Conservation (phyloP, 37 sponge, comb jelly and placozoan genomes). For the Axinella damicornis region DNA sequence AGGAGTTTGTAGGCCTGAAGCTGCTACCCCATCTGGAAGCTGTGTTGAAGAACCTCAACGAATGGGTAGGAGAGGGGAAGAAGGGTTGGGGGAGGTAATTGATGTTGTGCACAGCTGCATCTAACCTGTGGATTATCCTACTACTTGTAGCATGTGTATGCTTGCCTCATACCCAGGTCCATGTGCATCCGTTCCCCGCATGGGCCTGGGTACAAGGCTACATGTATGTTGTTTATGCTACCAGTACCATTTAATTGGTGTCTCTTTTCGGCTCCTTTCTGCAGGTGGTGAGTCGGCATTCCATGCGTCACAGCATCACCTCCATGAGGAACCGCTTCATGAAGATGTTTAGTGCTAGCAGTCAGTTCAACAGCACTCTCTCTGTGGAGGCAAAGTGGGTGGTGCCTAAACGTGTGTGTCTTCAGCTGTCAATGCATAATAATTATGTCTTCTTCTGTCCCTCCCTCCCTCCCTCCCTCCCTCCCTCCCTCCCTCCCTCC, state of each 20-base stretch:
- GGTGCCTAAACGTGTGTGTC: background rate
- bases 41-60: conserved; percentile 66
- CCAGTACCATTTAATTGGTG: too few relatives aligned
- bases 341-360: conserved; percentile 19
- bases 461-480: conserved; percentile 36
- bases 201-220: too few relatives aligned
- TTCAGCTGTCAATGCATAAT: too few relatives aligned
- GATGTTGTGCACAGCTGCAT: too few relatives aligned
- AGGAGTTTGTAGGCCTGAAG: conserved; percentile 45
- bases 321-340: conserved; percentile 10
- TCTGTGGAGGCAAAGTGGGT: conserved; percentile 36
- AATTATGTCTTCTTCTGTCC: too few relatives aligned
- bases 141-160: too few relatives aligned
- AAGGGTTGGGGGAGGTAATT: background rate
- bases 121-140: too few relatives aligned
- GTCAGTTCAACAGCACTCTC: conserved; percentile 14
- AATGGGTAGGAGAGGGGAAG: conserved; percentile 49
- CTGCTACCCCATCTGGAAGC: conserved; percentile 62
- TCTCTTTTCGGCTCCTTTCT: background rate
- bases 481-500: conserved; percentile 13
- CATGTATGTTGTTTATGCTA: too few relatives aligned
- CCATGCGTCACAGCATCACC: conserved; percentile 40
- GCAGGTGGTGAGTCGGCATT: conserved; percentile 45
- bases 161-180: too few relatives aligned
- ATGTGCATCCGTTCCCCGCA: too few relatives aligned